phyloP scores from a whole-genome alignment of 2,888 invertebrate species.

The Lepidonotus clava region DNA sequence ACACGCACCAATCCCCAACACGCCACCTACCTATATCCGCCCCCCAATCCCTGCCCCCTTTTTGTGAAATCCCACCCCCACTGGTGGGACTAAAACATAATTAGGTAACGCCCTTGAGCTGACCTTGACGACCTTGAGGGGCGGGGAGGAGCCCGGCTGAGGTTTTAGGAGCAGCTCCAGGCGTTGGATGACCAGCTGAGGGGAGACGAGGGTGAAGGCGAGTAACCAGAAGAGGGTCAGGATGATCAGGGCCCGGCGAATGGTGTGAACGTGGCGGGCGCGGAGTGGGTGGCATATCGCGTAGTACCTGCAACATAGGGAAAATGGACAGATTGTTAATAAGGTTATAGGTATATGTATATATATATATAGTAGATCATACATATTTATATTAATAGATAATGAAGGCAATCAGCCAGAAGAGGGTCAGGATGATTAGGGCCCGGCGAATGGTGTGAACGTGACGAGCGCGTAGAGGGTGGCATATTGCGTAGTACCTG shows the following conservation, averaged over 20 bases:
- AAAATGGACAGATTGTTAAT: too few relatives aligned
- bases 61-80: too few relatives aligned
- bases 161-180: constrained; percentile 65
- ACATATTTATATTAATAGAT: too few relatives aligned
- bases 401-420: constrained; percentile 69
- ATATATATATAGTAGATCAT: too few relatives aligned
- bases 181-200: constrained; percentile 70
- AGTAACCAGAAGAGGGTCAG: constrained; percentile 68
- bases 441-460: constrained; percentile 68
- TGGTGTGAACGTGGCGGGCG: constrained; percentile 68
- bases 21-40: too few relatives aligned
- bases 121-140: neutral
- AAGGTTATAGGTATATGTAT: too few relatives aligned
- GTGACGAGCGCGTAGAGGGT: constrained; percentile 66
- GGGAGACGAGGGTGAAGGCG: constrained; percentile 66
- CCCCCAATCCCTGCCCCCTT: too few relatives aligned
- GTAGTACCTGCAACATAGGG: constrained; percentile 70
- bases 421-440: constrained; percentile 64
- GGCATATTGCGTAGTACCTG: constrained; percentile 73
- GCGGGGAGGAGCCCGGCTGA: neutral
- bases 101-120: too few relatives aligned
- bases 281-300: constrained; percentile 71
- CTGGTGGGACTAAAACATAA: too few relatives aligned
- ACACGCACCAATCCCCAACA: too few relatives aligned
- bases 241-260: constrained; percentile 66